Conservation (phyloP, 1,140 invertebrate species). For the Dufourea novaeangliae region DNA sequence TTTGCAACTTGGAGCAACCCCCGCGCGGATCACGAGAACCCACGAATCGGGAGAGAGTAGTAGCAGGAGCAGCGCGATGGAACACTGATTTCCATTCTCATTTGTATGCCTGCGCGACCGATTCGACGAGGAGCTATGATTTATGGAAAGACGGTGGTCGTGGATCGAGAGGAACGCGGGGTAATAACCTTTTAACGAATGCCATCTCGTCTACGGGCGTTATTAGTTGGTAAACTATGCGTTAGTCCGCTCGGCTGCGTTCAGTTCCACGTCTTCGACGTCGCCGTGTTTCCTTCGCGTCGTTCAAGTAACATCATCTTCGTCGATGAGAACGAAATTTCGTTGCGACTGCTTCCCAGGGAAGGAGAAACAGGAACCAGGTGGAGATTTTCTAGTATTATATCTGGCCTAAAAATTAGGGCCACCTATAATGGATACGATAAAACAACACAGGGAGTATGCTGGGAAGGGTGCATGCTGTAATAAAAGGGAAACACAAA, state of each 20-base stretch:
- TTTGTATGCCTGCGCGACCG: conserved; percentile 44
- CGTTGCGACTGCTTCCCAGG: no score
- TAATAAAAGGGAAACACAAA: no score
- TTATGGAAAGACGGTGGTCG: conserved; percentile 47
- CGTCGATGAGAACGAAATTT: no score
- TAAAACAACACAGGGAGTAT: no score
- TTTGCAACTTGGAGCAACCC: background rate
- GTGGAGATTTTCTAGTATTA: no score
- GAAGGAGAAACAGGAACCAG: no score
- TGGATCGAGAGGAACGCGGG: background rate
- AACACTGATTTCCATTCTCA: conserved; percentile 59
- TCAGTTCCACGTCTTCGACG: background rate
- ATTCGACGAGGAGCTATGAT: conserved; percentile 57
- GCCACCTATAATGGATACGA: no score
- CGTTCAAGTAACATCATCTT: no score
- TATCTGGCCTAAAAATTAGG: no score
- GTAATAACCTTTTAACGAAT: conserved; percentile 56
- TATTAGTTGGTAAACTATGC: conserved; percentile 47
- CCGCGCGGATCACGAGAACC: no score
- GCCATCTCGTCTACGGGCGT: conserved; percentile 38
- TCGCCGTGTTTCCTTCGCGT: no score
- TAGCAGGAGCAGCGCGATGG: background rate
- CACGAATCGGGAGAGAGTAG: background rate
- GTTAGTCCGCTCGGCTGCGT: background rate
- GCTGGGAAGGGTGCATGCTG: no score